Percentiles rank a stretch among this genome's conserved stretches.
phyloP scores from a whole-genome alignment of 2,888 invertebrate species.

The Caenorhabditis plicata region DNA sequence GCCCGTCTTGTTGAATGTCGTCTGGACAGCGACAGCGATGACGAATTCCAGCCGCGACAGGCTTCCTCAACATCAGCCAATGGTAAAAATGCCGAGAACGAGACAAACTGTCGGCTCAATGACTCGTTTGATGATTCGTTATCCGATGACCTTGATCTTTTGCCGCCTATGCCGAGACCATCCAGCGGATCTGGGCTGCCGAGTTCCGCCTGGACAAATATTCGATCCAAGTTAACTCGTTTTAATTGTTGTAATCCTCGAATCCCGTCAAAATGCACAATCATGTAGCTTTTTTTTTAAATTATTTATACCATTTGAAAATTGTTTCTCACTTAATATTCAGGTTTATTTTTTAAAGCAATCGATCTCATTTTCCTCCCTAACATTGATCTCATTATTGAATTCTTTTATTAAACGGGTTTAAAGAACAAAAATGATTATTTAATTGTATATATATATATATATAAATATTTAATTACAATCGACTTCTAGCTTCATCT shows the following conservation, averaged over 20 bases:
- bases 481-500: constrained; percentile 4
- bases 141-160: constrained; percentile 54
- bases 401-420: too few relatives aligned
- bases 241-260: constrained; percentile 46
- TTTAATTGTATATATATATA: too few relatives aligned
- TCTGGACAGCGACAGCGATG: constrained; percentile 44
- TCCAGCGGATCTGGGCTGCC: too few relatives aligned
- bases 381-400: too few relatives aligned
- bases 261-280: constrained; percentile 50
- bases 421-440: too few relatives aligned
- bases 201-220: constrained; percentile 23
- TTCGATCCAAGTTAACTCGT: constrained; percentile 17
- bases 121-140: constrained; percentile 59
- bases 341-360: too few relatives aligned
- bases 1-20: constrained; percentile 48
- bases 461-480: constrained; percentile 3
- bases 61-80: neutral
- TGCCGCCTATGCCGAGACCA: constrained; percentile 59
- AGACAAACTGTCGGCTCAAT: constrained; percentile 39
- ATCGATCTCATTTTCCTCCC: too few relatives aligned
- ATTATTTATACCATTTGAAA: too few relatives aligned
- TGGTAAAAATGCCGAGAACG: neutral
- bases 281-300: constrained; percentile 31
- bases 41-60: neutral
- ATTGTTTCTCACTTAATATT: too few relatives aligned